Evolutionary conservation across 2,888 invertebrate genomes (phyloP).

Genomic region (Polymixis lichenea): DNA sequence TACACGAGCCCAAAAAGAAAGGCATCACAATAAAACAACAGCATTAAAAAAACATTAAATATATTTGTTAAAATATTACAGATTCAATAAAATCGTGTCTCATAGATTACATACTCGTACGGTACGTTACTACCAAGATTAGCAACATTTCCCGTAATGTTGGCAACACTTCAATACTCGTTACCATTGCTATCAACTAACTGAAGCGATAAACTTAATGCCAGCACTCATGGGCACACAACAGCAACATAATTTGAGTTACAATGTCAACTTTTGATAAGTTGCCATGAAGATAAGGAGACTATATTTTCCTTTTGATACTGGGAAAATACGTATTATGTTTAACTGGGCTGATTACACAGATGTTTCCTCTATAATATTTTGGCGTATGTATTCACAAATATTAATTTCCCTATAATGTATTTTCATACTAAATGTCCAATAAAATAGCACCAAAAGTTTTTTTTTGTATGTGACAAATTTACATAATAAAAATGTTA

Average conservation of each 20-base stretch:
- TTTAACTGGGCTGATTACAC: neutral
- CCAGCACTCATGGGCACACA: slow-evolving; percentile 57
- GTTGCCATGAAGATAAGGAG: slow-evolving; percentile 1
- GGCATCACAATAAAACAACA: slow-evolving; percentile 47
- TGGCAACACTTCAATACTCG: slow-evolving; percentile 66
- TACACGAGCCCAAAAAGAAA: no score
- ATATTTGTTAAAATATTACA: slow-evolving; percentile 90
- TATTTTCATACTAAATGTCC: neutral
- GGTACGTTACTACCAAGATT: slow-evolving; percentile 46
- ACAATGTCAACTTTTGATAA: slow-evolving; percentile 9
- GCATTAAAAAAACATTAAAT: slow-evolving; percentile 86
- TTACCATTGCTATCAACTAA: slow-evolving; percentile 67
- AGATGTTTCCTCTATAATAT: neutral
- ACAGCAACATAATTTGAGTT: neutral
- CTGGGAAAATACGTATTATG: neutral
- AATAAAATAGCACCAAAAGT: slow-evolving; percentile 3
- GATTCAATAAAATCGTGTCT: slow-evolving; percentile 88
- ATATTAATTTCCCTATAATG: neutral
- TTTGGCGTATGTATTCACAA: neutral
- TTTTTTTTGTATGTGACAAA: neutral
- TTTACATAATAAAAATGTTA: neutral
- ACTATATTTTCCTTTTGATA: neutral
- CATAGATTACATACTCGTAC: slow-evolving; percentile 73
- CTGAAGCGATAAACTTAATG: slow-evolving; percentile 64
- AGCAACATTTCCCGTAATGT: slow-evolving; percentile 58